Conservation (phyloP, 2,113 vertebrate genomes). For the Picathartes gymnocephalus region DNA sequence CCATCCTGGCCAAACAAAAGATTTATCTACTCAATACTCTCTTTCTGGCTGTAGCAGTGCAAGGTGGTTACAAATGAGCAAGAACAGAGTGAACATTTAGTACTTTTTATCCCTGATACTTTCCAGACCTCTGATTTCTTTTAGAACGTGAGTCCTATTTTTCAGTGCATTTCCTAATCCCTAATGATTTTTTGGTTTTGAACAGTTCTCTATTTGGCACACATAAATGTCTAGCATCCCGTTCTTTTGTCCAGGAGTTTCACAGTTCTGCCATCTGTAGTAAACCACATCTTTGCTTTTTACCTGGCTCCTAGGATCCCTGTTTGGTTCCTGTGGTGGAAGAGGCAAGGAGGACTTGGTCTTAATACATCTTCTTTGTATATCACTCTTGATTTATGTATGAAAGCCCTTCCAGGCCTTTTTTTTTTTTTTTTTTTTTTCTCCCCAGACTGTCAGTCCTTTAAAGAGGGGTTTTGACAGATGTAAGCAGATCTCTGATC, state of each 20-base stretch:
- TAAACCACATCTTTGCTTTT: neutral
- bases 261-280: neutral
- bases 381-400: neutral
- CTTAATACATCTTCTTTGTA: neutral
- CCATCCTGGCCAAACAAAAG: neutral
- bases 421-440: neutral
- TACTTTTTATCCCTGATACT: neutral
- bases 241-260: neutral
- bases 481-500: neutral
- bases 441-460: neutral
- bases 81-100: neutral
- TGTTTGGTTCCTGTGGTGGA: neutral
- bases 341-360: neutral
- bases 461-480: neutral
- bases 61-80: neutral
- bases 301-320: neutral
- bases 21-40: neutral
- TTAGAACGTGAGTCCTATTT: neutral
- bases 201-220: neutral
- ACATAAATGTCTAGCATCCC: neutral
- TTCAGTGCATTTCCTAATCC: neutral
- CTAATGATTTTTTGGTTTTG: neutral
- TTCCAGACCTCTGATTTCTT: neutral
- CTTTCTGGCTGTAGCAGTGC: neutral
- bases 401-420: neutral